Evolutionary conservation across 2,113 vertebrate species (phyloP).

Genomic region (Odontophorus gujanensis): DNA sequence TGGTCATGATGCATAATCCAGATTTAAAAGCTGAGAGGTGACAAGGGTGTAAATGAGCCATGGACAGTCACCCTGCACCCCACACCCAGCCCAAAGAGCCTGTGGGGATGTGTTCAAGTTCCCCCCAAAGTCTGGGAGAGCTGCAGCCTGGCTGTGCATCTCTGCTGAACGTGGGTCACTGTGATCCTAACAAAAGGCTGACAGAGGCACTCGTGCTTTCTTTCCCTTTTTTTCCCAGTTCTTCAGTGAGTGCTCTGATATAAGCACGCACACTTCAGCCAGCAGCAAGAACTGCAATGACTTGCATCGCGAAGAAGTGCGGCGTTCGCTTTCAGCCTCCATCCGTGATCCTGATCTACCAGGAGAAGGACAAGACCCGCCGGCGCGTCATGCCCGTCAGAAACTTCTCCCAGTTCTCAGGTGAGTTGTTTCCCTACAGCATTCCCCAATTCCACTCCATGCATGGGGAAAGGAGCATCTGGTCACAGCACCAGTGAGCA

Average conservation of each 20-base stretch:
- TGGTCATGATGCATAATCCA: fast-evolving
- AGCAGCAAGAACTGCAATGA: conserved; percentile 68
- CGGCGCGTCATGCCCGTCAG: conserved; percentile 91
- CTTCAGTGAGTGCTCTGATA: background rate
- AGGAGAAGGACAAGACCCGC: conserved; percentile 76
- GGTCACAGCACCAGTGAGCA: too few relatives aligned
- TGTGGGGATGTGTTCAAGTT: fast-evolving
- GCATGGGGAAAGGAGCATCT: background rate
- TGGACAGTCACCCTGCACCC: background rate
- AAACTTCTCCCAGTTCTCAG: conserved; percentile 88
- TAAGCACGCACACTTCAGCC: background rate
- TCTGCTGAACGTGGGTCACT: background rate
- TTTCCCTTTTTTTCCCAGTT: background rate
- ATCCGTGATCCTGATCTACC: conserved; percentile 89
- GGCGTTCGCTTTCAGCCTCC: conserved; percentile 90
- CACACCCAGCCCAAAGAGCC: background rate
- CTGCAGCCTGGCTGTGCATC: fast-evolving
- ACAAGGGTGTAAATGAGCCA: background rate
- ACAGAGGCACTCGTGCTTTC: fast-evolving
- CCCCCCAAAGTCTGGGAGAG: background rate
- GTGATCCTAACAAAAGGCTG: background rate
- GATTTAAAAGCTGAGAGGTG: background rate
- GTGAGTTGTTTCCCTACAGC: conserved; percentile 64
- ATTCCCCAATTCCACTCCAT: background rate
- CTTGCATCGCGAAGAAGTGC: conserved; percentile 85